Percentiles rank a stretch among this genome's conserved stretches.
Evolutionary conservation across 1,140 invertebrate genomes (phyloP).

Genomic region (Helicoverpa armigera): DNA sequence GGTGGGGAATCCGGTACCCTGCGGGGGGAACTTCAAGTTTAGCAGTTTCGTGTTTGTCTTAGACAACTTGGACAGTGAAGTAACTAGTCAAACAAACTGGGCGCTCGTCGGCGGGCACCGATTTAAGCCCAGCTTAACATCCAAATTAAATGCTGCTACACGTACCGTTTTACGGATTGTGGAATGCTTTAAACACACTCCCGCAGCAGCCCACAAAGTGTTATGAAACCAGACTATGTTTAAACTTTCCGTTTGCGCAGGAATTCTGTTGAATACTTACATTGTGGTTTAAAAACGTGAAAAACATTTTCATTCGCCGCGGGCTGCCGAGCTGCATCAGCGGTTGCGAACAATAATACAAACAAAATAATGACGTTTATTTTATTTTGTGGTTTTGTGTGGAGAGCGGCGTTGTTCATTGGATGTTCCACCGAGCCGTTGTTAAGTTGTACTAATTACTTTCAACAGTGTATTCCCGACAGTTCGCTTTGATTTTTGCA

Average conservation of each 20-base stretch:
- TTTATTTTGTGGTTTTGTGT: slow-evolving; percentile 20
- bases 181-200: slow-evolving; percentile 51
- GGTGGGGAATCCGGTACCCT: slow-evolving; percentile 55
- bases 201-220: slow-evolving; percentile 33
- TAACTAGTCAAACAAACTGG: slow-evolving; percentile 75
- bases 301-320: slow-evolving; percentile 41
- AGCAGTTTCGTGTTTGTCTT: slow-evolving; percentile 78
- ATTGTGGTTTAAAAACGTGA: slow-evolving; percentile 48
- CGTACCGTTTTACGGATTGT: slow-evolving; percentile 51
- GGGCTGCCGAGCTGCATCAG: slow-evolving; percentile 27
- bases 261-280: slow-evolving; percentile 49
- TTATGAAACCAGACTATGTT: slow-evolving; percentile 42
- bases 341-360: slow-evolving; percentile 29
- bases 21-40: slow-evolving; percentile 62
- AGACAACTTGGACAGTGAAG: slow-evolving; percentile 77
- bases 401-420: slow-evolving; percentile 11
- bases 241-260: slow-evolving; percentile 42
- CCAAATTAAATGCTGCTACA: slow-evolving; percentile 68
- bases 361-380: slow-evolving; percentile 35
- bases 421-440: neutral
- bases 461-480: neutral
- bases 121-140: slow-evolving; percentile 64
- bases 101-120: slow-evolving; percentile 52
- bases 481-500: neutral
- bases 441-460: slow-evolving; percentile 1